These are phyloP conservation scores for Brachionus plicatilis DNA, from an alignment of 1,140 invertebrate species.

Conservation along the genomic window DNA sequence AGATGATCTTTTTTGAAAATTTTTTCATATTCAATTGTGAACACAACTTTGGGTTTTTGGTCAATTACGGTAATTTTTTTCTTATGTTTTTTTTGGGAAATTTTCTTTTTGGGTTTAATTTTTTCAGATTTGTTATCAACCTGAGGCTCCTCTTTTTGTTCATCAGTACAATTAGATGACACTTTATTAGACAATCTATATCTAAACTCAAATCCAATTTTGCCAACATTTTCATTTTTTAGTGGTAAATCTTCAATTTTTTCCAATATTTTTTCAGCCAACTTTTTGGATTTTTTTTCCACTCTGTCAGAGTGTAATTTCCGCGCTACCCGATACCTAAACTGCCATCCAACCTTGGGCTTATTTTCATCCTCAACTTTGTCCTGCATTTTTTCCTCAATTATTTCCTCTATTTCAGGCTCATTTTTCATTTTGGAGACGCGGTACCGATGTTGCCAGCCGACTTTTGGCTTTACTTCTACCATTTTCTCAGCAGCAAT, in stretches of 20 bases:
- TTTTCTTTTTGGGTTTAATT: background rate
- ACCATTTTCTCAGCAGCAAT: background rate
- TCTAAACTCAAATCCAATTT: slow-evolving; percentile 5
- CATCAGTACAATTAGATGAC: background rate
- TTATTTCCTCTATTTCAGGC: background rate
- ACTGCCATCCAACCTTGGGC: slow-evolving; percentile 33
- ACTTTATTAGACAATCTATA: background rate
- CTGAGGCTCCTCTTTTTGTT: background rate
- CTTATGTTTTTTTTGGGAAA: background rate
- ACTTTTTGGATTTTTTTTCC: background rate
- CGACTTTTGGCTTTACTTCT: slow-evolving; percentile 18
- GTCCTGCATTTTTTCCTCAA: background rate
- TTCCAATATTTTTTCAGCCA: background rate
- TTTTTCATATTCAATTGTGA: background rate
- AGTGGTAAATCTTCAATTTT: background rate
- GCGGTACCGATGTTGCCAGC: slow-evolving; percentile 32
- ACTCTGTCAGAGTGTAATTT: background rate
- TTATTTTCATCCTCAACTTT: background rate
- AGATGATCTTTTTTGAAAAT: slow-evolving; percentile 14
- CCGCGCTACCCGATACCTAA: background rate
- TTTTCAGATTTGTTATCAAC: background rate
- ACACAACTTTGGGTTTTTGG: slow-evolving; percentile 5
- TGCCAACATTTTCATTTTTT: slow-evolving; percentile 9
- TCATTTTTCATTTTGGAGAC: background rate
- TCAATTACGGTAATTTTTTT: slow-evolving; percentile 5